Base-by-base conservation (phyloP, 2,888 invertebrate species). In the Protodeltote pygarga region DNA sequence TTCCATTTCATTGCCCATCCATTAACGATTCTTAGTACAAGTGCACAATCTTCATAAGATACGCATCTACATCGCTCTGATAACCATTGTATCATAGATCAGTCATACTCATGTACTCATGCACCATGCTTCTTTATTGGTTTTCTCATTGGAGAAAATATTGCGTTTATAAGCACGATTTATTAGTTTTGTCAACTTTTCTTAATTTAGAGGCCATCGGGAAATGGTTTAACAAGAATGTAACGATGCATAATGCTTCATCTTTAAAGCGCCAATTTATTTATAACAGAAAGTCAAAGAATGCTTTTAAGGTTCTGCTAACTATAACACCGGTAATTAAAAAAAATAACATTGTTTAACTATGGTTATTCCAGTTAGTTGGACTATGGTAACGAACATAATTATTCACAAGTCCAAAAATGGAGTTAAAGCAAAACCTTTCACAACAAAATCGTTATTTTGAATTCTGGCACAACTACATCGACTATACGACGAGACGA, bases 31-130 rank as follows among this genome's bases (percentile, higher is more conserved):
- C 64, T 32, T 11, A 16, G 53, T 48, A 63, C n/a, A n/a, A n/a
- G n/a, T n/a, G n/a, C n/a, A n/a, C n/a, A n/a, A n/a, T n/a, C n/a
- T n/a, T n/a, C n/a, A n/a, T n/a, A 33, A 39, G 64, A 63, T 59
- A 63, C 23, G 28, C 45, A 61, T 57, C 50, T 44, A 55, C 48
- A 60, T 50, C 55, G 63, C 60, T 67, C 62, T 67, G 52, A 51
- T 67, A 51, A 65, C 38, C 61, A 52, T 38, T 42, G 52, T 57
- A 57, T 58, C 41, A 34, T 44, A 52, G 33, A 68, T 58, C 62
- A 49, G 52, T 53, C 65, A 35, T 29, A 59, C 34, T n/a, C n/a
- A n/a, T n/a, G n/a, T n/a, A n/a, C n/a, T n/a, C n/a, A n/a, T n/a
- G n/a, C n/a, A 40, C 27, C 35, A 15, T 32, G 34, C 24, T 25